These are phyloP conservation scores for Leuciscus waleckii DNA, from an alignment of 2,797 vertebrate species.

Conservation along the genomic window DNA sequence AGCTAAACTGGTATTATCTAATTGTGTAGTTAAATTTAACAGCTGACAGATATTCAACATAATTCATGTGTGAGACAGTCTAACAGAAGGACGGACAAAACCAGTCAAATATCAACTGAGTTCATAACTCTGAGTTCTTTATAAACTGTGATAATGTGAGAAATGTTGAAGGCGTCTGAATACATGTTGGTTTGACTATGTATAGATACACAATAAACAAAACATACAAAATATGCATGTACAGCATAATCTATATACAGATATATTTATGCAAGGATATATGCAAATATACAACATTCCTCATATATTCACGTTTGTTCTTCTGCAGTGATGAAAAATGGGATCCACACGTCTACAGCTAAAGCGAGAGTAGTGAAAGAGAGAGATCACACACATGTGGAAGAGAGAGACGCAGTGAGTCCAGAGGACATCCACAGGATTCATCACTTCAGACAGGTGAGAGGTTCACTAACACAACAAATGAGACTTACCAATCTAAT, in stretches of 20 bases:
- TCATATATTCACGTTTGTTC: neutral
- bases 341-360: constrained; percentile 30
- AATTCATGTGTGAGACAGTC: too few species aligned
- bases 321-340: constrained; percentile 39
- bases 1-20: too few species aligned
- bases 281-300: neutral
- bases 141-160: too few species aligned
- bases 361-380: constrained; percentile 37
- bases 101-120: too few species aligned
- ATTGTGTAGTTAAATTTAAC: too few species aligned
- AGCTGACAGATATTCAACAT: too few species aligned
- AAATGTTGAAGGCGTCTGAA: too few species aligned
- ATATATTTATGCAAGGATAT: neutral
- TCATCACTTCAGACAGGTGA: constrained; percentile 56
- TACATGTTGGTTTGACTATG: too few species aligned
- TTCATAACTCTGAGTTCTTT: too few species aligned
- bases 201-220: too few species aligned
- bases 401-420: constrained; percentile 70
- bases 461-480: neutral
- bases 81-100: too few species aligned
- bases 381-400: neutral
- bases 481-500: neutral
- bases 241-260: neutral
- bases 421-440: constrained; percentile 66
- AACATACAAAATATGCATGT: neutral